phyloP scores from a whole-genome alignment of 2,113 vertebrate species.

The Tricholaema leucomelas region DNA sequence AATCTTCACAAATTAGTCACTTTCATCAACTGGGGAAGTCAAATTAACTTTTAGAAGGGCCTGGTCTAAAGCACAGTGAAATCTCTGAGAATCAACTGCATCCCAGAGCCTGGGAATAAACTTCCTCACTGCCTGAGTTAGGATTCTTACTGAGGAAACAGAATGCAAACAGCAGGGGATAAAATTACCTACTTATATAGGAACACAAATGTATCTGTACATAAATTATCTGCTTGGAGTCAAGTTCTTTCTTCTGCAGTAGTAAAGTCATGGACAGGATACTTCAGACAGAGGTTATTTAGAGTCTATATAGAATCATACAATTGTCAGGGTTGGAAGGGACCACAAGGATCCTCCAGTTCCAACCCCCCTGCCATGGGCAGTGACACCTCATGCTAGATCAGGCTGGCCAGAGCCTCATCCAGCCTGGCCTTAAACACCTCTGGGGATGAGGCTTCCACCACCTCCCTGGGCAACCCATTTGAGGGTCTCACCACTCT shows the following conservation, averaged over 20 bases:
- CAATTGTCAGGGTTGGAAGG: no score
- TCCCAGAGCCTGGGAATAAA: neutral
- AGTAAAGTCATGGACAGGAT: neutral
- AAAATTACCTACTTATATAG: neutral
- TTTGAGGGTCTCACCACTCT: no score
- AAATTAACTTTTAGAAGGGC: neutral
- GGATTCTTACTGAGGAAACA: neutral
- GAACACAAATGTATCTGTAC: neutral
- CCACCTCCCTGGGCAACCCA: no score
- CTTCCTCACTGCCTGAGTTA: neutral
- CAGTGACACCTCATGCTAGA: no score
- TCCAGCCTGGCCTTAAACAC: no score
- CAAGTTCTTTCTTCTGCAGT: neutral
- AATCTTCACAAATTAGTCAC: neutral
- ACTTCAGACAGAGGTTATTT: neutral
- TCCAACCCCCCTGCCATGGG: no score
- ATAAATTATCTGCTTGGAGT: neutral
- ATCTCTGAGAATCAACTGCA: neutral
- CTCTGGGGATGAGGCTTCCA: no score
- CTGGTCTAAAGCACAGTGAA: neutral
- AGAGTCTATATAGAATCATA: neutral
- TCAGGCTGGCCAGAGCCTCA: no score
- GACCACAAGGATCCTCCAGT: no score
- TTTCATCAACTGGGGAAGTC: neutral
- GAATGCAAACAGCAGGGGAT: neutral